phyloP scores from a whole-genome alignment of 2,888 invertebrate genomes.

The Nezara viridula region DNA sequence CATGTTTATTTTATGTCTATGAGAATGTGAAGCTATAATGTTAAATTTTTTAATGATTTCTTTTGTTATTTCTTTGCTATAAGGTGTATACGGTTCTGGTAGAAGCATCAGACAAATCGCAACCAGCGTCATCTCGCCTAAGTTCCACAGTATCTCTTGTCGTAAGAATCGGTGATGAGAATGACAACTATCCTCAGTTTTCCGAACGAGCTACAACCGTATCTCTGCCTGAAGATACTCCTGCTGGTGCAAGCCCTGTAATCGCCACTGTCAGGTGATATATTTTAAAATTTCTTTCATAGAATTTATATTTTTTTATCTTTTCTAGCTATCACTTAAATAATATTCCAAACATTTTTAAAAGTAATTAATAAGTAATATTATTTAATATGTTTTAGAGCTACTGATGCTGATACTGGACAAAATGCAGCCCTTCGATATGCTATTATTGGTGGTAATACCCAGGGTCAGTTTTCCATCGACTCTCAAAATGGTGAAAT shows the following conservation, averaged over 20 bases:
- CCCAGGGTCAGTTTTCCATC: slow-evolving; percentile 93
- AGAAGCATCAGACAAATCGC: slow-evolving; percentile 88
- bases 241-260: slow-evolving; percentile 85
- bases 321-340: neutral
- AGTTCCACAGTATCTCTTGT: slow-evolving; percentile 88
- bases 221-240: slow-evolving; percentile 89
- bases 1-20: neutral
- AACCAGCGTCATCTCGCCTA: slow-evolving; percentile 81
- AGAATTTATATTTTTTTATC: neutral
- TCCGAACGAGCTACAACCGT: slow-evolving; percentile 90
- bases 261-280: slow-evolving; percentile 79
- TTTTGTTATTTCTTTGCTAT: neutral
- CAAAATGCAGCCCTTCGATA: slow-evolving; percentile 93
- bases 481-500: slow-evolving; percentile 94
- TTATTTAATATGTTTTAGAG: slow-evolving; percentile 71
- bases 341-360: neutral
- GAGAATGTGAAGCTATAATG: too few species aligned
- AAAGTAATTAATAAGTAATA: neutral
- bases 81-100: slow-evolving; percentile 85
- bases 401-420: slow-evolving; percentile 93
- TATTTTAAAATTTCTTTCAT: neutral
- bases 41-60: neutral
- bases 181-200: slow-evolving; percentile 95
- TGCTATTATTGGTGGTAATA: slow-evolving; percentile 95
- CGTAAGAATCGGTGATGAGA: slow-evolving; percentile 88